Evolutionary conservation across 2,113 vertebrate species (phyloP).

Genomic region (Menura novaehollandiae): DNA sequence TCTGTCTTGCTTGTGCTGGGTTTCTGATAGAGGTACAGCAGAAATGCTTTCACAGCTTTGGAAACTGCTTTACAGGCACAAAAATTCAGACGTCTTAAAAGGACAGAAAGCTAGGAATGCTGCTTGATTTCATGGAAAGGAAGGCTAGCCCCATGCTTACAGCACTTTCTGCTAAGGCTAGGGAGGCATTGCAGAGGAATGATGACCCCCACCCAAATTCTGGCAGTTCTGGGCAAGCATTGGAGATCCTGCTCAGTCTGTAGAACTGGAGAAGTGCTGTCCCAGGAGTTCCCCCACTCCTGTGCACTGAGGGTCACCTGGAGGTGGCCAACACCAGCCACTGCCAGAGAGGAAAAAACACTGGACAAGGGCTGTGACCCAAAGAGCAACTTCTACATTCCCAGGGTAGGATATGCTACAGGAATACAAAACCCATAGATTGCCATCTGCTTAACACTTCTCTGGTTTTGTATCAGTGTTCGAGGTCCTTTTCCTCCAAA

Average conservation of each 20-base stretch:
- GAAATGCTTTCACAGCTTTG: background rate
- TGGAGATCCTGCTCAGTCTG: background rate
- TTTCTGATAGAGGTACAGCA: background rate
- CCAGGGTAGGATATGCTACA: background rate
- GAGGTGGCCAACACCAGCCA: background rate
- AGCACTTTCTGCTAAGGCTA: background rate
- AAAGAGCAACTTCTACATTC: background rate
- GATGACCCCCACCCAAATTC: background rate
- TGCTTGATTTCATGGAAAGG: background rate
- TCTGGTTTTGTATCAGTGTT: background rate
- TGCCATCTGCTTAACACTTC: background rate
- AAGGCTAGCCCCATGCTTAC: background rate
- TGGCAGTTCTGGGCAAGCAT: background rate
- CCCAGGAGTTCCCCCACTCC: background rate
- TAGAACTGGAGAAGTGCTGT: background rate
- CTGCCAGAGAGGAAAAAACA: background rate
- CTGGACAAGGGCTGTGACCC: background rate
- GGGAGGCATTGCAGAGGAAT: background rate
- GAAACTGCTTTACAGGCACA: background rate
- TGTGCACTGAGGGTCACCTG: background rate
- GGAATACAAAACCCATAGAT: background rate
- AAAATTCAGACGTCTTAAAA: background rate
- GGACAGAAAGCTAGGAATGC: background rate
- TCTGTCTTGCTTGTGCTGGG: background rate
- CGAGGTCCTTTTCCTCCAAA: background rate